Base-by-base conservation (phyloP, 2,797 vertebrate species). In the Falco columbarius region DNA sequence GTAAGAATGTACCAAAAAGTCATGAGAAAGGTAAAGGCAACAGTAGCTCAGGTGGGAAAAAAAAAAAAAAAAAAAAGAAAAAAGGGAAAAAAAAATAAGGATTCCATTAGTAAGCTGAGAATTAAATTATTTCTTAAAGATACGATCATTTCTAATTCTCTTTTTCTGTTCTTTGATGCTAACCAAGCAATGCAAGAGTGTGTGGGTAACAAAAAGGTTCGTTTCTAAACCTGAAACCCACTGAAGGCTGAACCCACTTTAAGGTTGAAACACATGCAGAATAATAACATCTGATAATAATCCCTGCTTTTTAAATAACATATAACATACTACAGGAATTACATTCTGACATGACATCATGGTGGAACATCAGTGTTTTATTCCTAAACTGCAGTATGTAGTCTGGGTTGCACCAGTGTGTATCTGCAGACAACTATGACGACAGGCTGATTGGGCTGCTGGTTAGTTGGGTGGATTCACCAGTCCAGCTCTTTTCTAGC, bases 71-170 rank as follows among this genome's bases (percentile, higher is more conserved):
- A 11, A 12, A 3, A 17, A 9, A 34, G 7, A 11, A 12, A 3
- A 17, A 12, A 29, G 30, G 6, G 3, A 3, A 8, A 27, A 16
- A 40, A 40, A 58, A 15, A 3, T 22, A 5, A 12, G 19, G 6
- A 55, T 36, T 81, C 21, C 23, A 38, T 12, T 3, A 58, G 7
- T 5, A 82, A 47, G 0, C 29, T 46, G 23, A 58, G 15, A 68
- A 61, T 61, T 36, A 38, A 68, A 61, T 65, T 36, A 38, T 32
- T 89, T 81, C 18, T 40, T 20, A 29, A 3, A 23, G 23, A 27
- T 12, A 47, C 4, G 4, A 38, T 21, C 0, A 34, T 12, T 40
- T 61, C 30, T 54, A 51, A 29, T 44, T 52, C 0, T 75, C 44
- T 52, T 47, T 7, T 59, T n/a, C 21, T 54, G 2, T 30, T 88